Evolutionary conservation across 2,797 vertebrate genomes (phyloP).

Genomic region (Nyctalus aviator): DNA sequence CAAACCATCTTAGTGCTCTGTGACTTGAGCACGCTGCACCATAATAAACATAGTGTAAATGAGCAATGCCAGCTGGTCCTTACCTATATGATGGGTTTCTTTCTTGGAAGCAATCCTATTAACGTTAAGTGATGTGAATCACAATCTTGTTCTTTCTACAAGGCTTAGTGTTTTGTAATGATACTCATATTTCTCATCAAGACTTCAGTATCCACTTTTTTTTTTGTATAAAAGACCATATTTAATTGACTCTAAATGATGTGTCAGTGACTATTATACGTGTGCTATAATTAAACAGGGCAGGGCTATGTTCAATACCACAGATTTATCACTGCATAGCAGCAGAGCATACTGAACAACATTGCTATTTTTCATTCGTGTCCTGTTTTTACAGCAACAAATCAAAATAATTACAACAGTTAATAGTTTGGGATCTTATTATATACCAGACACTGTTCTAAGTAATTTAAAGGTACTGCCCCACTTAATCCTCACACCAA

Average conservation of each 20-base stretch:
- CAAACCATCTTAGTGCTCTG: not conserved
- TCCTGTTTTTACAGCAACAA: slow-evolving; percentile 11
- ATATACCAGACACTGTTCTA: not conserved
- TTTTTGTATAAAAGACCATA: not conserved
- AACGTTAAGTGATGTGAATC: not conserved
- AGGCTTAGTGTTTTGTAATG: not conserved
- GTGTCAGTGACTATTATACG: not conserved
- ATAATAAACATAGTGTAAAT: not conserved
- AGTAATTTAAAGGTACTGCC: not conserved
- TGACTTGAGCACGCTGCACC: not conserved
- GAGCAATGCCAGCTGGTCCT: not conserved
- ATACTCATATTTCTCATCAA: not conserved
- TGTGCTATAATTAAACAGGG: not conserved
- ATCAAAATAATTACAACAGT: slow-evolving; percentile 17
- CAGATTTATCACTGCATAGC: not conserved
- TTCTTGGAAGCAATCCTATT: not conserved
- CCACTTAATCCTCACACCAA: not conserved
- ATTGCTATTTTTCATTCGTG: not conserved
- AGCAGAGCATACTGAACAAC: not conserved
- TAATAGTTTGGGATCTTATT: slow-evolving; percentile 23
- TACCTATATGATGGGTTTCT: not conserved
- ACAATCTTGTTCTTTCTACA: not conserved
- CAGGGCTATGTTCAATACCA: not conserved
- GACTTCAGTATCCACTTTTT: not conserved
- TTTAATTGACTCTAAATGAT: not conserved